Conservation (phyloP, 2,888 invertebrate genomes). For the Meliscaeva auricollis region DNA sequence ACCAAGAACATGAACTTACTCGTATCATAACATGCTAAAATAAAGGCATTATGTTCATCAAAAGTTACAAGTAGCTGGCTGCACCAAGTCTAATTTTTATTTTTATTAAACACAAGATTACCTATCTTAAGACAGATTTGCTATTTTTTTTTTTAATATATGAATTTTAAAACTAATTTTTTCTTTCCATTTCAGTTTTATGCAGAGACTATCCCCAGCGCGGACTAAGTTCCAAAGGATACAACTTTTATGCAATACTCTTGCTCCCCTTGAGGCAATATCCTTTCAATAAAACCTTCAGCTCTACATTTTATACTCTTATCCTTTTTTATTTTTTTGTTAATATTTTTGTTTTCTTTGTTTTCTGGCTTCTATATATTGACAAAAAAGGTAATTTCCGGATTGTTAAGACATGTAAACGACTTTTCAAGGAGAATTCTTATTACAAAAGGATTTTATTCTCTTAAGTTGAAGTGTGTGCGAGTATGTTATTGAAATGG, state of each 20-base stretch:
- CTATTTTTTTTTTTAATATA: too few species aligned
- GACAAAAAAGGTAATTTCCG: constrained; percentile 56
- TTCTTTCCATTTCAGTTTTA: not conserved
- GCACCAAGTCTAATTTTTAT: too few species aligned
- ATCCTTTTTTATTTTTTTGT: not conserved
- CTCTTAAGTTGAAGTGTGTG: not conserved
- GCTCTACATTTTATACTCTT: not conserved
- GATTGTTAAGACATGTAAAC: constrained; percentile 48
- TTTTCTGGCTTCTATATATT: constrained; percentile 4
- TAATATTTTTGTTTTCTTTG: not conserved
- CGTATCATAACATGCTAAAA: too few species aligned
- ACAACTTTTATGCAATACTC: not conserved
- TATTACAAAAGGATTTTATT: constrained; percentile 35
- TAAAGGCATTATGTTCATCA: too few species aligned
- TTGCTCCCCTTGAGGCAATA: constrained; percentile 26
- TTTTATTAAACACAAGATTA: too few species aligned
- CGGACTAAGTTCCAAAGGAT: not conserved
- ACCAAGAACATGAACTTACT: too few species aligned
- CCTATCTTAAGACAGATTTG: too few species aligned
- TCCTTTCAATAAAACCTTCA: constrained; percentile 11
- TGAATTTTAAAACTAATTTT: too few species aligned
- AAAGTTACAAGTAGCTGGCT: too few species aligned
- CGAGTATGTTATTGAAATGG: constrained; percentile 2
- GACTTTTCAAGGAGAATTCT: constrained; percentile 34
- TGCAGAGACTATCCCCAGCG: not conserved